A percentile compares a stretch with the other conserved stretches of the same genome.
Evolutionary conservation across 64 coral and sea anemone species (phyloP).

Genomic region (Dendronephthya gigantea): DNA sequence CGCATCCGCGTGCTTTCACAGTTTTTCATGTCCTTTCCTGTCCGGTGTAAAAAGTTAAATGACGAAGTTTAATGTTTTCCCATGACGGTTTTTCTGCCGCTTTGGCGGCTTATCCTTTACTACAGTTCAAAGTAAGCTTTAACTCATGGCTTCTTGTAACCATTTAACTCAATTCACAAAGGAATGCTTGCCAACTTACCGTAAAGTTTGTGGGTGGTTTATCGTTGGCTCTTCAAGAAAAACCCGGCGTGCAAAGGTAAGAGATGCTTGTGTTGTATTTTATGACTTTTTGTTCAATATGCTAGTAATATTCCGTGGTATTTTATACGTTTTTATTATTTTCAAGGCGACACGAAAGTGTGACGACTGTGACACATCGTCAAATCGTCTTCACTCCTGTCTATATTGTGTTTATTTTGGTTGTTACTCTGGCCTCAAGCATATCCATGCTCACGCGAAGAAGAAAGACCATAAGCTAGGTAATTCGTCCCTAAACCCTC

Average conservation of each 20-base stretch:
- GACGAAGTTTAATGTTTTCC: background rate
- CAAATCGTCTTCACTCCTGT: constrained; percentile 85
- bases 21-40: background rate
- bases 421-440: constrained; percentile 83
- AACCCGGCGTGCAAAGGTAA: constrained; percentile 1
- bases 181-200: background rate
- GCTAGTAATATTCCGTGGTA: background rate
- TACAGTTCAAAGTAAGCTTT: background rate
- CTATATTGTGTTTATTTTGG: constrained; percentile 96
- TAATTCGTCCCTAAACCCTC: constrained; percentile 17
- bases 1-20: background rate
- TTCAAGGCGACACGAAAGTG: constrained; percentile 70
- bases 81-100: background rate
- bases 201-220: constrained; percentile 1
- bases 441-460: constrained; percentile 85
- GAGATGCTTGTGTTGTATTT: background rate
- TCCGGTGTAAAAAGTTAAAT: background rate
- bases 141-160: background rate
- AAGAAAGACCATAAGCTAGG: constrained; percentile 71
- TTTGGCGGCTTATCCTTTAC: background rate
- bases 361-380: constrained; percentile 79
- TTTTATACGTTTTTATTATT: background rate
- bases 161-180: background rate
- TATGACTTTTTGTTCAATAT: background rate
- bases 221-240: background rate